phyloP scores from a whole-genome alignment of 2,888 invertebrate species.

The Apeira syringaria region DNA sequence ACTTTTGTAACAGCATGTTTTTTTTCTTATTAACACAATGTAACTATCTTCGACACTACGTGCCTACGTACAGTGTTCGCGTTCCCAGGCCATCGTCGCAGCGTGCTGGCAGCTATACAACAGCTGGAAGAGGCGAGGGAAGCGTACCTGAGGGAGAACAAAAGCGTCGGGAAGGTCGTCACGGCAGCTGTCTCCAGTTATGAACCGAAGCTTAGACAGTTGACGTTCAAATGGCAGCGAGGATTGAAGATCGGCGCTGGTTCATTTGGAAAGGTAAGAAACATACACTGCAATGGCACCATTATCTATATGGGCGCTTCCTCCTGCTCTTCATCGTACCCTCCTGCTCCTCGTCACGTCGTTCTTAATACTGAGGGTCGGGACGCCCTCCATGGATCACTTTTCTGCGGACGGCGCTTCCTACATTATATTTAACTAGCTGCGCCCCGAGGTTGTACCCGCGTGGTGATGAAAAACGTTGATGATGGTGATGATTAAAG shows the following conservation, averaged over 20 bases:
- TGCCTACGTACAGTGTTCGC: conserved; percentile 13
- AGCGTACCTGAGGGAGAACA: conserved; percentile 75
- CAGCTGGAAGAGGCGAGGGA: conserved; percentile 86
- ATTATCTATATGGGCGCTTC: too few species aligned
- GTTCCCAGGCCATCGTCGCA: conserved; percentile 58
- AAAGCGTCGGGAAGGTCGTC: conserved; percentile 61
- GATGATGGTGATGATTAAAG: too few species aligned
- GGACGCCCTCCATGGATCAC: too few species aligned
- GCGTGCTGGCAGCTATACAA: conserved; percentile 76
- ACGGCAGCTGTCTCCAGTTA: conserved; percentile 75
- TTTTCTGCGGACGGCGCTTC: too few species aligned
- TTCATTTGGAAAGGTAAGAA: conserved; percentile 90
- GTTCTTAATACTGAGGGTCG: too few species aligned
- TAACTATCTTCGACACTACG: not conserved
- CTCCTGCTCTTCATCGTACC: too few species aligned
- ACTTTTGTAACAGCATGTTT: not conserved
- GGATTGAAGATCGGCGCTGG: conserved; percentile 96
- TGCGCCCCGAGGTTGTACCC: too few species aligned
- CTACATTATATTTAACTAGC: too few species aligned
- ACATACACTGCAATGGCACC: not conserved
- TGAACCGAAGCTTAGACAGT: conserved; percentile 89
- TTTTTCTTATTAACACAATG: too few species aligned
- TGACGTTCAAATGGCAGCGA: conserved; percentile 96
- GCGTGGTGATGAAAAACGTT: too few species aligned
- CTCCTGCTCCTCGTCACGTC: too few species aligned